Percentiles rank a stretch among this genome's conserved stretches.
phyloP scores from a whole-genome alignment of 1,140 invertebrate species.

The Oryzaephilus surinamensis region DNA sequence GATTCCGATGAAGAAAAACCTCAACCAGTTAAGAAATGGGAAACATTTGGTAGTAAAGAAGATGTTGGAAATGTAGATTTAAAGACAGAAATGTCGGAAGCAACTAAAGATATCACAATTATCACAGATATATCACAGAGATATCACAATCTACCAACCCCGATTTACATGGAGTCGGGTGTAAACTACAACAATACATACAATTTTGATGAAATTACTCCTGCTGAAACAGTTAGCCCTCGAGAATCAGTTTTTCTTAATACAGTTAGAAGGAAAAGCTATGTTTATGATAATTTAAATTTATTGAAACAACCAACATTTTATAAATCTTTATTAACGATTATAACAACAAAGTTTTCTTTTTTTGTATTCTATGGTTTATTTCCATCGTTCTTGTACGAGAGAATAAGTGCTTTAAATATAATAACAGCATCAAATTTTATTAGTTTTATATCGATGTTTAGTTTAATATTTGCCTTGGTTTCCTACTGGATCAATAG shows the following conservation, averaged over 20 bases:
- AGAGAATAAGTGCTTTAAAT: constrained; percentile 6
- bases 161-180: too few species aligned
- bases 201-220: constrained; percentile 19
- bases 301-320: constrained; percentile 24
- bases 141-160: constrained; percentile 22
- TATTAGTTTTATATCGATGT: constrained; percentile 17
- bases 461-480: constrained; percentile 15
- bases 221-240: constrained; percentile 9
- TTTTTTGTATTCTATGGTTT: constrained; percentile 25
- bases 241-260: constrained; percentile 17
- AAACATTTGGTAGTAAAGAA: constrained; percentile 5
- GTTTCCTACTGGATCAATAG: constrained; percentile 21
- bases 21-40: constrained; percentile 7
- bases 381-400: constrained; percentile 26
- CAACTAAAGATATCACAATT: constrained; percentile 11
- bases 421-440: constrained; percentile 12
- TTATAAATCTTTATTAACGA: constrained; percentile 28
- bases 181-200: constrained; percentile 30
- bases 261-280: constrained; percentile 8
- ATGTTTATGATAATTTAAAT: constrained; percentile 8
- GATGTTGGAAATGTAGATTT: neutral
- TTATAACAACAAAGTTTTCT: constrained; percentile 27
- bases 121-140: too few species aligned
- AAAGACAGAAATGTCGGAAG: constrained; percentile 11
- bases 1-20: constrained; percentile 10